Evolutionary conservation across 2,888 invertebrate species (phyloP).

Genomic region (Buathra laborator): DNA sequence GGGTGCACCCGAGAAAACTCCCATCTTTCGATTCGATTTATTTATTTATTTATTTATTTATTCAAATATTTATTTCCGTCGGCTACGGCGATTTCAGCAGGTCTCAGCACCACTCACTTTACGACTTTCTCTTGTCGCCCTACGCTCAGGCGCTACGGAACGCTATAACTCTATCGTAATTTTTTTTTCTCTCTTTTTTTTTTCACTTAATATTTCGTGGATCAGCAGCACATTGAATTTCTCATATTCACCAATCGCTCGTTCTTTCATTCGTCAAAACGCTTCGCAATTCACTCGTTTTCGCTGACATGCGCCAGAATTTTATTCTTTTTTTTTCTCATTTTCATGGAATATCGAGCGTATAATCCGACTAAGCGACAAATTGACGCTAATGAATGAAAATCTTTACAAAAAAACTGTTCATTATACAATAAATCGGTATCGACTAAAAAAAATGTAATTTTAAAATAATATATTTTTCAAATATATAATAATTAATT

Average conservation of each 20-base stretch:
- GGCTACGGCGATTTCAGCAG: constrained; percentile 45
- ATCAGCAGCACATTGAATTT: constrained; percentile 24
- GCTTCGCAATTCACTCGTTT: neutral
- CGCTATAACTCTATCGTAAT: constrained; percentile 79
- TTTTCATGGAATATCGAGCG: constrained; percentile 23
- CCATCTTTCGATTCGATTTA: constrained; percentile 1
- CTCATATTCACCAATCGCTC: constrained; percentile 16
- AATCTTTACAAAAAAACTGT: neutral
- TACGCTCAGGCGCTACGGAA: constrained; percentile 47
- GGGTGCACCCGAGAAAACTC: constrained; percentile 23
- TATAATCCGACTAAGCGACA: constrained; percentile 38
- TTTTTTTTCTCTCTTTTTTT: constrained; percentile 4
- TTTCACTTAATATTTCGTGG: constrained; percentile 20
- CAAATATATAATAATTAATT: neutral
- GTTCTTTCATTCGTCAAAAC: constrained; percentile 5
- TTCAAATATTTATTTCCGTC: constrained; percentile 35
- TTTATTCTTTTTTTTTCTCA: constrained; percentile 11
- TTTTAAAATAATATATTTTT: neutral
- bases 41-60: constrained; percentile 33
- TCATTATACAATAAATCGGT: neutral
- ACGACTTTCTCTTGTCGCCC: constrained; percentile 42
- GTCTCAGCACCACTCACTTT: constrained; percentile 65
- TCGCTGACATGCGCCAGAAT: constrained; percentile 2
- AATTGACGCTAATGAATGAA: neutral
- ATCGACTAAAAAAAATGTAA: neutral